Evolutionary conservation across 2,888 invertebrate genomes (phyloP), one percentile per base, ranked within the genome.

Genomic region (Schrankia costaestrigalis): DNA sequence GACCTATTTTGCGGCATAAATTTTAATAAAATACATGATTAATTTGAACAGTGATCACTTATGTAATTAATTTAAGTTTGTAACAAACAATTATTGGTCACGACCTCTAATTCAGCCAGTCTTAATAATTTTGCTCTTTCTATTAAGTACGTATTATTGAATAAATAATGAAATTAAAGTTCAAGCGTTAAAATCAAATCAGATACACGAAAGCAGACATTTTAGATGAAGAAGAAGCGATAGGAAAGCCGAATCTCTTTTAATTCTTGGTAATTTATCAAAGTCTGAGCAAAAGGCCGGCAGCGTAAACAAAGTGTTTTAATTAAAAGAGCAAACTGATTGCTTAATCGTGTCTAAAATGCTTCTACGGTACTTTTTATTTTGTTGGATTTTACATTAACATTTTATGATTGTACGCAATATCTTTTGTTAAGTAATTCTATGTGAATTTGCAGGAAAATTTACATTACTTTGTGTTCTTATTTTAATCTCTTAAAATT

Each of bases 281-380:
- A 71, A 68, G 71, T 73, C 70, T 41, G 50, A 31, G 46, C 44
- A n/a, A n/a, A 42, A 44, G 50, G 53, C 53, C 41, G 35, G 46
- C 56, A 45, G 56, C 54, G 65, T 64, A 71, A 74, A 71, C 69
- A 72, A 72, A 74, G 66, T 67, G 62, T 58, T 71, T 65, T 71
- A 74, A 74, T 76, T 72, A 71, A 71, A 73, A 61, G 59, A 65
- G 57, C 50, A 53, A 64, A 70, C 70, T 62, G 63, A 71, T 70
- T 68, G 61, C 67, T 67, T 70, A 64, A 69, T 69, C 65, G 61
- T 54, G 56, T 60, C 52, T 56, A 41, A 63, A 67, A 63, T 61
- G 41, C 42, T 60, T 62, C 26, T 39, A 47, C 27, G 35, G 30
- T 40, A 30, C 37, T 46, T 52, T 59, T 50, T 30, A 41, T 31